A percentile compares a stretch with the other conserved stretches of the same genome.
These are phyloP conservation scores for Kobus ellipsiprymnus DNA, from an alignment of 2,113 vertebrate genomes.

Conservation along the genomic window DNA sequence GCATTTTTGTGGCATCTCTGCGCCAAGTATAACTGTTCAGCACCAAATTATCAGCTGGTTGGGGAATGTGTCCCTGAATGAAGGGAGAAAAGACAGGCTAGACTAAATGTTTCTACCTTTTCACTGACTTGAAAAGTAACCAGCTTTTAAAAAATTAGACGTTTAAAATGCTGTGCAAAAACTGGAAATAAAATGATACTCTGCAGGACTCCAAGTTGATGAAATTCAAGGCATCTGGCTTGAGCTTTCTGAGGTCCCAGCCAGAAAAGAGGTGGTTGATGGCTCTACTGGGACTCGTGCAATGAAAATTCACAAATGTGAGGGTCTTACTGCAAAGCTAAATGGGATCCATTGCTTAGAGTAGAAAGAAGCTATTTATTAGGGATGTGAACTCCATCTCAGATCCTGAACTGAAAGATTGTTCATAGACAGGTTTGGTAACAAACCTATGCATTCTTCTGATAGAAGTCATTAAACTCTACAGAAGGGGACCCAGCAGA, in stretches of 20 bases:
- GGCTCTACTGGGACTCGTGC: background rate
- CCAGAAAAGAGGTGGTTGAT: background rate
- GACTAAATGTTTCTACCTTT: slow-evolving; percentile 3
- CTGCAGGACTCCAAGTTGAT: background rate
- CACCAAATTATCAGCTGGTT: slow-evolving; percentile 60
- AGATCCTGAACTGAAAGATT: background rate
- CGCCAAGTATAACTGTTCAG: slow-evolving; percentile 53
- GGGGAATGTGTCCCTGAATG: slow-evolving; percentile 5
- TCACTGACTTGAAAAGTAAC: background rate
- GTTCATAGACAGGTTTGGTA: background rate
- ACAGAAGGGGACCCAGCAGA: background rate
- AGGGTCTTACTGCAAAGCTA: background rate
- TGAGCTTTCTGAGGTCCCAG: background rate
- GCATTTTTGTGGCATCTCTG: slow-evolving; percentile 8
- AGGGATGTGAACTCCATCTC: background rate
- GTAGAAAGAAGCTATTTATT: background rate
- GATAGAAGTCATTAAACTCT: background rate
- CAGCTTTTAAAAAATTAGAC: background rate
- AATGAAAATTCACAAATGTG: background rate
- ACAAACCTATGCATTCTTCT: background rate
- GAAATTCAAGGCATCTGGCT: background rate
- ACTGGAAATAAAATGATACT: background rate
- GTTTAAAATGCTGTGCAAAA: slow-evolving; percentile 21
- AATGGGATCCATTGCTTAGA: background rate
- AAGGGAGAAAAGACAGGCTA: background rate